Base-by-base conservation (phyloP, 2,888 invertebrate genomes). In the Mechanitis messenoides region DNA sequence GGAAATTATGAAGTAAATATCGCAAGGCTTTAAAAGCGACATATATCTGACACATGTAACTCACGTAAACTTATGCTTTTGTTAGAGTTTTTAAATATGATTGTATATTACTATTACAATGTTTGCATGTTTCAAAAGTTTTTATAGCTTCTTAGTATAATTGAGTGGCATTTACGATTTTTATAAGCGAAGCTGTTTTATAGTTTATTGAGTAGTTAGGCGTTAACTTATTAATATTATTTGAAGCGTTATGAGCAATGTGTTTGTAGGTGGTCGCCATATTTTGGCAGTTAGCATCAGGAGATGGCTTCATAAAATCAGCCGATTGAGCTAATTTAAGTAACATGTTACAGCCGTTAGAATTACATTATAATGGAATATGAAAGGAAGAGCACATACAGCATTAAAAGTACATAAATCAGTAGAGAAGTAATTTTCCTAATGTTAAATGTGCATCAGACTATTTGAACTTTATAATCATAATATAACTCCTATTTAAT, bases 131-230 rank as follows among this genome's bases (percentile, higher is more conserved):
- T 47, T 60, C 53, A n/a, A 53, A 45, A 59, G 11, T 57, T 61
- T 53, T 50, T 55, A 57, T 61, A 59, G 57, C 20, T 57, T 64
- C 33, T 59, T 61, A 57, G 68, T 65, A 68, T 64, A 68, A 66
- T 61, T 68, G 63, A 65, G 60, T 64, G 64, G 64, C 65, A 59
- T 59, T 67, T 65, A 62, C 64, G 62, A 47, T 62, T 69, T 68
- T 72, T 65, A 56, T 62, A 62, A 61, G 58, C 55, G 38, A 56
- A 53, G 59, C 59, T 65, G 38, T 58, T 64, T 66, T 64, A 64
- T 64, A 67, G 61, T 63, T 65, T 63, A 63, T 62, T 59, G 57
- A 62, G 46, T 65, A 38, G 42, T 59, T 50, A 45, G 56, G 63
- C 58, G 57, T 59, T 58, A 42, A 59, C 38, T 33, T 45, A 11